phyloP scores from a whole-genome alignment of 1,140 invertebrate genomes.

The Calycopis cecrops region DNA sequence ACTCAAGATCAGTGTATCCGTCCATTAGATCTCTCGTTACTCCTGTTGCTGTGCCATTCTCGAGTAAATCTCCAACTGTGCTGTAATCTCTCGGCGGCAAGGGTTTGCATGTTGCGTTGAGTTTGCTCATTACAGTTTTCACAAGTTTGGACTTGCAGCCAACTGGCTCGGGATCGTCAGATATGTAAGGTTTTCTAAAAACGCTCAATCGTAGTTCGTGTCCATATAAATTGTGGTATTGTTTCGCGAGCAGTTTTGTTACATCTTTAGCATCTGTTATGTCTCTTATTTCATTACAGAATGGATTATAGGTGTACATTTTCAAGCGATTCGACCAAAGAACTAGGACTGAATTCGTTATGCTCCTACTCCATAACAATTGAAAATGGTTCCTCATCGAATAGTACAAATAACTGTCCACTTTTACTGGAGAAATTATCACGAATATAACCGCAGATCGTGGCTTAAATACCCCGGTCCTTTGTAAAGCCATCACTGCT shows the following conservation, averaged over 20 bases:
- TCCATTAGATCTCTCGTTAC: slow-evolving; percentile 58
- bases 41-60: slow-evolving; percentile 59
- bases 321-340: slow-evolving; percentile 39
- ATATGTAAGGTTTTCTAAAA: slow-evolving; percentile 50
- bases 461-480: slow-evolving; percentile 61
- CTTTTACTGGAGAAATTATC: slow-evolving; percentile 42
- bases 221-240: slow-evolving; percentile 52
- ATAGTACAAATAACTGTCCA: slow-evolving; percentile 52
- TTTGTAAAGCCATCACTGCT: slow-evolving; percentile 45
- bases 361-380: slow-evolving; percentile 48
- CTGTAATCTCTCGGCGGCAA: slow-evolving; percentile 50
- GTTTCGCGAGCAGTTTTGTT: slow-evolving; percentile 31
- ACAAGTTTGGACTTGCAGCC: slow-evolving; percentile 46
- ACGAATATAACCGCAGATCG: slow-evolving; percentile 60
- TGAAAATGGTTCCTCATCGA: slow-evolving; percentile 51
- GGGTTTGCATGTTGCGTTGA: slow-evolving; percentile 58
- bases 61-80: slow-evolving; percentile 54
- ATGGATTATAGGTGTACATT: slow-evolving; percentile 59
- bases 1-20: slow-evolving; percentile 58
- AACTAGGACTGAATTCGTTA: slow-evolving; percentile 59
- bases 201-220: slow-evolving; percentile 50
- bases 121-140: slow-evolving; percentile 41
- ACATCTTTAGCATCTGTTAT: slow-evolving; percentile 46
- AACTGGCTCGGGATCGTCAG: slow-evolving; percentile 43
- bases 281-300: slow-evolving; percentile 47